Percentiles rank a stretch among this genome's conserved stretches.
These are phyloP conservation scores for Drosophila kanapiae DNA, from an alignment of 1,140 invertebrate genomes.

Conservation along the genomic window DNA sequence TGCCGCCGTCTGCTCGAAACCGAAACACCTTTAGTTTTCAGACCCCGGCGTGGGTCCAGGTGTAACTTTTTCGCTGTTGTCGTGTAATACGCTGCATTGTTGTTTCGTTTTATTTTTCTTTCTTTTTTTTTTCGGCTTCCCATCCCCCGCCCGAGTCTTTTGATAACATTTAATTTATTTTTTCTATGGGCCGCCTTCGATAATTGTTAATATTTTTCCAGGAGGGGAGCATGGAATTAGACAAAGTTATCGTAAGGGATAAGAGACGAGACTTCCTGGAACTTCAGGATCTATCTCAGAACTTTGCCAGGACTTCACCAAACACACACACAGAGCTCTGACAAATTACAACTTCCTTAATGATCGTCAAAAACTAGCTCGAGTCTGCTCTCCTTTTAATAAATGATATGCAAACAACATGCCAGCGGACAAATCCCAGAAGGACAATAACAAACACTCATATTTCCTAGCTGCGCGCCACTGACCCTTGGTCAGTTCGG, in stretches of 20 bases:
- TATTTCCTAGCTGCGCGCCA: slow-evolving; percentile 54
- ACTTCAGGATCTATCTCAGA: neutral
- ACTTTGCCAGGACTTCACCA: neutral
- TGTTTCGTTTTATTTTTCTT: slow-evolving; percentile 48
- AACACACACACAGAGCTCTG: neutral
- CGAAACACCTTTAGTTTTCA: slow-evolving; percentile 73
- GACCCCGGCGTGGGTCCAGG: slow-evolving; percentile 71
- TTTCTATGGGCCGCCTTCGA: slow-evolving; percentile 23
- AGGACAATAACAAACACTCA: slow-evolving; percentile 72
- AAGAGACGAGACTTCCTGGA: slow-evolving; percentile 12
- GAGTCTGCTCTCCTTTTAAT: slow-evolving; percentile 45
- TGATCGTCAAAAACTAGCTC: slow-evolving; percentile 21
- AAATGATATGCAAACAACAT: slow-evolving; percentile 75
- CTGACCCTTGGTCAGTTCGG: slow-evolving; percentile 60
- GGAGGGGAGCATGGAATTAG: neutral
- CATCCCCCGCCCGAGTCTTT: slow-evolving; percentile 38
- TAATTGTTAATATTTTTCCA: slow-evolving; percentile 59
- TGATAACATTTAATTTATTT: slow-evolving; percentile 61
- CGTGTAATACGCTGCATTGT: slow-evolving; percentile 56
- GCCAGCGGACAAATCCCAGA: slow-evolving; percentile 51
- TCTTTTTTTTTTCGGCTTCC: slow-evolving; percentile 10
- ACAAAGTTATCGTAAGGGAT: neutral
- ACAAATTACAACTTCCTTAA: slow-evolving; percentile 15
- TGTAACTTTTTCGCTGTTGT: slow-evolving; percentile 65
- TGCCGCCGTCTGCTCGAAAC: slow-evolving; percentile 53